Evolutionary conservation across 2,888 invertebrate genomes (phyloP).

Genomic region (Pedicia rivosa): DNA sequence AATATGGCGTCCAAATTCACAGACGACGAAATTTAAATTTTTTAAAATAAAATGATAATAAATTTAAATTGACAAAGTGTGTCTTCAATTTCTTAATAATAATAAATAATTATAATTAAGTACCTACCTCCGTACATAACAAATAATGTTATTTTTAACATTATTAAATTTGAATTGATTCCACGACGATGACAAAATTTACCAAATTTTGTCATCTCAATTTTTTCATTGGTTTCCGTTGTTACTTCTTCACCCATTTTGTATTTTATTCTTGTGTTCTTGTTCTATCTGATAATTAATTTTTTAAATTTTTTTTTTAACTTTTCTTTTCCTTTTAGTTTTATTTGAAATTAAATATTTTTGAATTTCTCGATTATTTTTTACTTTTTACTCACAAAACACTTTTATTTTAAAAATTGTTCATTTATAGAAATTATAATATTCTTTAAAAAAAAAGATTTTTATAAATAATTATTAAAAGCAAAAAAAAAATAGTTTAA

Average conservation of each 20-base stretch:
- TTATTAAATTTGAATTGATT: slow-evolving; percentile 61
- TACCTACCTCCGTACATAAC: slow-evolving; percentile 62
- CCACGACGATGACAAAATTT: slow-evolving; percentile 33
- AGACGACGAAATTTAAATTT: too few species aligned
- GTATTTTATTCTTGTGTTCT: neutral
- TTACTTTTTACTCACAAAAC: too few species aligned
- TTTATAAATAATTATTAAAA: neutral
- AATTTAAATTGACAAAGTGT: too few species aligned
- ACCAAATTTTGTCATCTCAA: slow-evolving; percentile 22
- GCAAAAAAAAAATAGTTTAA: neutral
- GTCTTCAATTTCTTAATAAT: too few species aligned
- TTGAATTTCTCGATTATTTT: too few species aligned
- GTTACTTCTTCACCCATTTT: slow-evolving; percentile 26
- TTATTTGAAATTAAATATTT: too few species aligned
- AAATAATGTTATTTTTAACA: slow-evolving; percentile 67
- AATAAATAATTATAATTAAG: too few species aligned
- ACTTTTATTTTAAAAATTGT: neutral
- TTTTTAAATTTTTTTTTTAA: neutral
- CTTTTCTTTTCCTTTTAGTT: neutral
- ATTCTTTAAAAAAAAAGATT: too few species aligned
- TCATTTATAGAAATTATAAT: too few species aligned
- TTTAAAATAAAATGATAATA: too few species aligned
- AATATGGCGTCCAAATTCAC: too few species aligned
- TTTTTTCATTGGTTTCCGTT: slow-evolving; percentile 19
- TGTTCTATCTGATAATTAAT: neutral